These are phyloP conservation scores for Oceanodroma tethys DNA, from an alignment of 2,113 vertebrate genomes.

Conservation along the genomic window DNA sequence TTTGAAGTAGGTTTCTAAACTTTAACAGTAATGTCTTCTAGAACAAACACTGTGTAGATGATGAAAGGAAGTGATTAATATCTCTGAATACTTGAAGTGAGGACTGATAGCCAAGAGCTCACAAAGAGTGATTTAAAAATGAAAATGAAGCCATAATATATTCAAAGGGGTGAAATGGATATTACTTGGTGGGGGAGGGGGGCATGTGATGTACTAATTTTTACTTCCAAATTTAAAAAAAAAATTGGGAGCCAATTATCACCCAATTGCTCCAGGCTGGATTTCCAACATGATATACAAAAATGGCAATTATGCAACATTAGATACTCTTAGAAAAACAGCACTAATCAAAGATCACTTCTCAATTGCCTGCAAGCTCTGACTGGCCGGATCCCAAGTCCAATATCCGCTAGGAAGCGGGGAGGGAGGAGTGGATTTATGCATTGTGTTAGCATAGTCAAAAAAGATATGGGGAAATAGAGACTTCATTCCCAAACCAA, in stretches of 20 bases:
- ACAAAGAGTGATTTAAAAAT: not conserved
- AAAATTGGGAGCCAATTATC: not conserved
- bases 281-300: not conserved
- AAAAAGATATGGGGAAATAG: not conserved
- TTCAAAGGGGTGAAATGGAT: not conserved
- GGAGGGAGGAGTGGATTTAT: not conserved
- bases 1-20: not conserved
- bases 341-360: not conserved
- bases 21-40: not conserved
- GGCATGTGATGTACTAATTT: not conserved
- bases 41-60: not conserved
- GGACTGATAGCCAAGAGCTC: constrained; percentile 9
- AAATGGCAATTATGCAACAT: not conserved
- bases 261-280: not conserved
- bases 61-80: constrained; percentile 28
- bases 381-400: not conserved
- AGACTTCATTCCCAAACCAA: not conserved
- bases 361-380: not conserved
- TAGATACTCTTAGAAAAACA: not conserved
- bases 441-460: not conserved
- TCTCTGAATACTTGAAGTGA: constrained; percentile 7
- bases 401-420: not conserved
- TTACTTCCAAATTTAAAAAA: not conserved
- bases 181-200: not conserved
- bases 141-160: not conserved